Percentiles rank a stretch among this genome's conserved stretches.
Evolutionary conservation across 92 coral and sea anemone species (phyloP).

Genomic region (Phymanthus crucifer): DNA sequence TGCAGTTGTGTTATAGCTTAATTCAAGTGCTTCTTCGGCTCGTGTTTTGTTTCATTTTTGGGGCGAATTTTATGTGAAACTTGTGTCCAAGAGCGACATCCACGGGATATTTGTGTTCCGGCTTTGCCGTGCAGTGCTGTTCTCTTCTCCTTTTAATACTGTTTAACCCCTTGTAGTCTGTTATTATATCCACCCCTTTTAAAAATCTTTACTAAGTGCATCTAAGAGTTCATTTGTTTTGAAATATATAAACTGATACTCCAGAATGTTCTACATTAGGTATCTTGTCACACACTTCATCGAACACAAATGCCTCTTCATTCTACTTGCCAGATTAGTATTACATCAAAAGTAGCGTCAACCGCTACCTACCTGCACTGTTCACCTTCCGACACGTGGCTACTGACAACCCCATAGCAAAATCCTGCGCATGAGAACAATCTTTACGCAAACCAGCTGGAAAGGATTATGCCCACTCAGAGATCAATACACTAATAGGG

Average conservation of each 20-base stretch:
- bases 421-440: too few relatives aligned
- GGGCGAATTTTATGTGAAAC: neutral
- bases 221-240: neutral
- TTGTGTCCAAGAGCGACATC: neutral
- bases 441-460: too few relatives aligned
- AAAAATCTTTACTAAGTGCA: neutral
- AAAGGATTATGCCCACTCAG: too few relatives aligned
- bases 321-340: too few relatives aligned
- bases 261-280: neutral
- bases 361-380: too few relatives aligned
- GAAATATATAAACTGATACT: neutral
- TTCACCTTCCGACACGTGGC: too few relatives aligned
- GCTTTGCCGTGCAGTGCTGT: too few relatives aligned
- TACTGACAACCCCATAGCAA: too few relatives aligned
- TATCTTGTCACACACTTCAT: neutral
- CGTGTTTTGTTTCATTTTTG: neutral
- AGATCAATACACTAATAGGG: too few relatives aligned
- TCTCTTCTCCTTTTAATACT: neutral
- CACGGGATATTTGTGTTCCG: neutral
- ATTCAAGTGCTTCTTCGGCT: neutral
- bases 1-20: neutral
- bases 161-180: neutral
- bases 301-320: neutral
- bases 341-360: too few relatives aligned
- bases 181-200: neutral